Conservation (phyloP, 2,888 invertebrate genomes). For the Mesorhabditis belari region DNA sequence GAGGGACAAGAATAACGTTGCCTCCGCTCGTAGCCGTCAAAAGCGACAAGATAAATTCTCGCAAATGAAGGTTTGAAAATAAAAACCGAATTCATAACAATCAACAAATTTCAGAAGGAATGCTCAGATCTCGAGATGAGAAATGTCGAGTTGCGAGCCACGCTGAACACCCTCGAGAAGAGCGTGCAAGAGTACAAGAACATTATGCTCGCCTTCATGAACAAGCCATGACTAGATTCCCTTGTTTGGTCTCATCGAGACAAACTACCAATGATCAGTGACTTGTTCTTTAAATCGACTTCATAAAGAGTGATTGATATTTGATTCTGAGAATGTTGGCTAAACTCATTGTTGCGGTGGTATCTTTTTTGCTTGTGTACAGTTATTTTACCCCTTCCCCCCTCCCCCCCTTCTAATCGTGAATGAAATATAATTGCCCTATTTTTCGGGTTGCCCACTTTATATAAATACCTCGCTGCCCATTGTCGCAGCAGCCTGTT, state of each 20-base stretch:
- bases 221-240: not conserved
- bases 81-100: not conserved
- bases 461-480: no score
- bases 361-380: no score
- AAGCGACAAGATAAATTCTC: slow-evolving; percentile 22
- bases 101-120: not conserved
- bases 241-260: not conserved
- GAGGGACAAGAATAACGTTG: slow-evolving; percentile 28
- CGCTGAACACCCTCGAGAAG: slow-evolving; percentile 16
- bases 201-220: slow-evolving; percentile 13
- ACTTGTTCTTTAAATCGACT: no score
- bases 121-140: not conserved
- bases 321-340: no score
- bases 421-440: no score
- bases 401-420: no score
- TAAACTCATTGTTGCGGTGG: no score
- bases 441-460: no score
- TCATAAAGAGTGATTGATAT: no score
- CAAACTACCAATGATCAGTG: no score
- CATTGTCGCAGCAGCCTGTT: no score
- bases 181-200: slow-evolving; percentile 30
- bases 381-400: no score
- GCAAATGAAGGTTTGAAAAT: slow-evolving; percentile 7
- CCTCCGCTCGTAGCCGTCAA: slow-evolving; percentile 18
- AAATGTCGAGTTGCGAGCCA: slow-evolving; percentile 19